Conservation (phyloP, 2,888 invertebrate species). For the Mycogona germanica region DNA sequence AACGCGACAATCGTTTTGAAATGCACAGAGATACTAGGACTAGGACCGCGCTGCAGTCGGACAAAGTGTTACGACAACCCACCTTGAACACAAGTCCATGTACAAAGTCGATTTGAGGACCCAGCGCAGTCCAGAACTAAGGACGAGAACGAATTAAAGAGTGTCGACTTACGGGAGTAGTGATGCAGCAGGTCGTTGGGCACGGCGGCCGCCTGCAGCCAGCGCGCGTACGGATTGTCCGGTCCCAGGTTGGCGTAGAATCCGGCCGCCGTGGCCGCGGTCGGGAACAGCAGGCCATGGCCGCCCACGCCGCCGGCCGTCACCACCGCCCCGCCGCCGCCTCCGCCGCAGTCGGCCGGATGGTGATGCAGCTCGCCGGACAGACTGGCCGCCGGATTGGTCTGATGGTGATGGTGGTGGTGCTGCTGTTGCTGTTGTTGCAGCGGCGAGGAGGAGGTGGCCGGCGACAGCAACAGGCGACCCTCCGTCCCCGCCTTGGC, state of each 20-base stretch:
- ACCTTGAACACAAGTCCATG: too few relatives aligned
- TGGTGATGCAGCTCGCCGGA: not conserved
- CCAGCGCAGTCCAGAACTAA: too few relatives aligned
- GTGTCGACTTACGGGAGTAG: conserved; percentile 28
- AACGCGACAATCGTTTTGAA: too few relatives aligned
- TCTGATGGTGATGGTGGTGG: not conserved
- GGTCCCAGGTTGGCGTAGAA: conserved; percentile 24
- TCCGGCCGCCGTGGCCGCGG: conserved; percentile 13
- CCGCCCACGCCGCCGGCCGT: conserved; percentile 5
- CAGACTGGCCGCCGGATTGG: not conserved
- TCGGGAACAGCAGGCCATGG: conserved; percentile 19
- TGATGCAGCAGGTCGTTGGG: conserved; percentile 28
- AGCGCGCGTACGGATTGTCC: conserved; percentile 42
- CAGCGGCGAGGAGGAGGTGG: conserved; percentile 21
- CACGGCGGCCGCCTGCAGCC: conserved; percentile 30
- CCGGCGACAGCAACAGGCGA: too few relatives aligned
- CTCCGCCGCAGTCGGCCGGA: not conserved
- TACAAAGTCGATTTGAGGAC: too few relatives aligned
- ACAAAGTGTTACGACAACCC: too few relatives aligned
- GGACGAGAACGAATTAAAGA: too few relatives aligned
- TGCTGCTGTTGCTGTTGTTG: not conserved
- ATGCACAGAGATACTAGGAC: too few relatives aligned
- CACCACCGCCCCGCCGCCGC: conserved; percentile 2
- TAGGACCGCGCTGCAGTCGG: too few relatives aligned
- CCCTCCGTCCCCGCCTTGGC: conserved; percentile 30